phyloP scores from a whole-genome alignment of 2,888 invertebrate genomes.

The Tipula confusa region DNA sequence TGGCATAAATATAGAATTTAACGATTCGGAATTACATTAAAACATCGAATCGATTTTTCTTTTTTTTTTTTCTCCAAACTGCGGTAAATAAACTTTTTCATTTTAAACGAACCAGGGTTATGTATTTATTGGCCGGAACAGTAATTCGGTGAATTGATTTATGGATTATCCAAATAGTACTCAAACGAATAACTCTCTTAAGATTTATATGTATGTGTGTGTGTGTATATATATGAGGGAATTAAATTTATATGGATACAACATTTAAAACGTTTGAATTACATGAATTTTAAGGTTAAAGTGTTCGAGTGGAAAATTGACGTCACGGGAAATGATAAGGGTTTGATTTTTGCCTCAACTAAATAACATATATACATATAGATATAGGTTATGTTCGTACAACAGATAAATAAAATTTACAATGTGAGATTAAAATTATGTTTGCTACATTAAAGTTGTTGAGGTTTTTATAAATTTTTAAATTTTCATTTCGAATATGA shows the following conservation, averaged over 20 bases:
- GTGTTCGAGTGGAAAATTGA: conserved; percentile 3
- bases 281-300: not conserved
- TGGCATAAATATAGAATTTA: not conserved
- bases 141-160: not conserved
- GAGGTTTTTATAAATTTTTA: too few relatives aligned
- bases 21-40: not conserved
- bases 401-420: too few relatives aligned
- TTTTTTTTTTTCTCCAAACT: not conserved
- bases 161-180: not conserved
- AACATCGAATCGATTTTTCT: not conserved
- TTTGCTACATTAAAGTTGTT: too few relatives aligned
- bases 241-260: not conserved
- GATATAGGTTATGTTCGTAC: not conserved
- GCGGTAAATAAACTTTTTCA: not conserved
- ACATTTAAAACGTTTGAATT: not conserved
- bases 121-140: not conserved
- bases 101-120: not conserved
- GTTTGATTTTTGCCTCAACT: conserved; percentile 4
- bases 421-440: not conserved
- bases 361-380: not conserved
- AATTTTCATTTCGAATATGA: too few relatives aligned
- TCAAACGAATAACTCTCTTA: not conserved
- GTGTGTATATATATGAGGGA: not conserved
- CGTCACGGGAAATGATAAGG: conserved; percentile 5
- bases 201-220: not conserved